Evolutionary conservation across 1,140 invertebrate genomes (phyloP).

Genomic region (Elymnias hypermnestra): DNA sequence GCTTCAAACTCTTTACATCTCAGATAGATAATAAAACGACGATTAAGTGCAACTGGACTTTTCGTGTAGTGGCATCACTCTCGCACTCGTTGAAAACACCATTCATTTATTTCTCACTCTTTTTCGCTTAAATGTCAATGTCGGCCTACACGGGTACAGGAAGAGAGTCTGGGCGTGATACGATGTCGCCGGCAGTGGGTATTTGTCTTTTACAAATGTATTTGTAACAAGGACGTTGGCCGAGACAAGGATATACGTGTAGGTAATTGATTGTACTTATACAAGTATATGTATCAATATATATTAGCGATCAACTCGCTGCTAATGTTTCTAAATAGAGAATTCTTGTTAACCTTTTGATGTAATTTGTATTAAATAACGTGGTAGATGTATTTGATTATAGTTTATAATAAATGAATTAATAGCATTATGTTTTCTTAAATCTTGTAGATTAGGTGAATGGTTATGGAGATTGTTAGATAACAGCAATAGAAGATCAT

Average conservation of each 20-base stretch:
- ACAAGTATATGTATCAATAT: slow-evolving; percentile 1
- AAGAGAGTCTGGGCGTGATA: slow-evolving; percentile 46
- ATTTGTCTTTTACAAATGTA: slow-evolving; percentile 25
- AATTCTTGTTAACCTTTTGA: slow-evolving; percentile 21
- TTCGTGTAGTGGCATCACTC: slow-evolving; percentile 26
- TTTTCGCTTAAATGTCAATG: slow-evolving; percentile 59
- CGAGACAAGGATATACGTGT: slow-evolving; percentile 31
- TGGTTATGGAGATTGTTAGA: background rate
- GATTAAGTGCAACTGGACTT: slow-evolving; percentile 42
- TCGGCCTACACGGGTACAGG: slow-evolving; percentile 47
- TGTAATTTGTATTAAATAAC: slow-evolving; percentile 6
- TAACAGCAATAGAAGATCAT: background rate
- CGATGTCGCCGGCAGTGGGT: slow-evolving; percentile 27
- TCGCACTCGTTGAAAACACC: slow-evolving; percentile 19
- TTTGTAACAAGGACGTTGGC: slow-evolving; percentile 45
- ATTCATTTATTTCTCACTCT: slow-evolving; percentile 19
- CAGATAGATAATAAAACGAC: slow-evolving; percentile 4
- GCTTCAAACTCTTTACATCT: slow-evolving; percentile 24
- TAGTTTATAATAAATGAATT: background rate
- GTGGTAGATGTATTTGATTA: background rate
- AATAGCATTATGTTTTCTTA: background rate
- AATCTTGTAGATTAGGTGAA: slow-evolving; percentile 3
- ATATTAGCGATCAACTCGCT: slow-evolving; percentile 11
- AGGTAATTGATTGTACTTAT: slow-evolving; percentile 14
- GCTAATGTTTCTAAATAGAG: slow-evolving; percentile 20